Conservation (phyloP, 2,797 vertebrate genomes). For the Glossophaga mutica region DNA sequence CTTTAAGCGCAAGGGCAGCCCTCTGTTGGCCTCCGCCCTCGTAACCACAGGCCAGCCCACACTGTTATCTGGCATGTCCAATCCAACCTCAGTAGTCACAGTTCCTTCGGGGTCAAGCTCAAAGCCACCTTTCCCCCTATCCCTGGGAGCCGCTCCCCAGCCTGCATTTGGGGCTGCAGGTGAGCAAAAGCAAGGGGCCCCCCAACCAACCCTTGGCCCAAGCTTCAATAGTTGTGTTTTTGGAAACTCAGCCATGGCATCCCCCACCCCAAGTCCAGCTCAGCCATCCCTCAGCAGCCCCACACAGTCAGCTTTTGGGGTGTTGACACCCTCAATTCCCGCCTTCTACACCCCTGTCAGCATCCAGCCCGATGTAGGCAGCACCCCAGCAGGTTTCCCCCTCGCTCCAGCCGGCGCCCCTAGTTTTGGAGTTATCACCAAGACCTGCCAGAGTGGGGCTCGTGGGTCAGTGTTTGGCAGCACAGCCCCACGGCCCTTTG, state of each 20-base stretch:
- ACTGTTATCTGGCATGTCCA: background rate
- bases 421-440: conserved; percentile 80
- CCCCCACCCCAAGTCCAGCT: background rate
- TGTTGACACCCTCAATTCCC: background rate
- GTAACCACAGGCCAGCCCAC: background rate
- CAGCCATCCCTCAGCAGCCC: conserved; percentile 67
- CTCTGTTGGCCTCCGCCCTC: background rate
- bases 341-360: background rate
- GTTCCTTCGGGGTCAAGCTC: conserved; percentile 37
- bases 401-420: conserved; percentile 76
- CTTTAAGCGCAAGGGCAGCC: conserved; percentile 73
- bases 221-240: conserved; percentile 68
- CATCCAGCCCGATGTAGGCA: conserved; percentile 46
- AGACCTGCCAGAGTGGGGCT: conserved; percentile 64
- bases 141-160: conserved; percentile 73
- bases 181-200: background rate
- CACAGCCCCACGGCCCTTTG: conserved; percentile 80
- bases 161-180: conserved; percentile 76
- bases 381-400: conserved; percentile 72
- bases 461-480: conserved; percentile 69
- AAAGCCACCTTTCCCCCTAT: background rate
- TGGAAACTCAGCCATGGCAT: background rate
- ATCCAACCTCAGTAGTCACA: conserved; percentile 60
- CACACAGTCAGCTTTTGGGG: conserved; percentile 53
- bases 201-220: conserved; percentile 26